Evolutionary conservation across 2,113 vertebrate species (phyloP).

Genomic region (Engystomops pustulosus): DNA sequence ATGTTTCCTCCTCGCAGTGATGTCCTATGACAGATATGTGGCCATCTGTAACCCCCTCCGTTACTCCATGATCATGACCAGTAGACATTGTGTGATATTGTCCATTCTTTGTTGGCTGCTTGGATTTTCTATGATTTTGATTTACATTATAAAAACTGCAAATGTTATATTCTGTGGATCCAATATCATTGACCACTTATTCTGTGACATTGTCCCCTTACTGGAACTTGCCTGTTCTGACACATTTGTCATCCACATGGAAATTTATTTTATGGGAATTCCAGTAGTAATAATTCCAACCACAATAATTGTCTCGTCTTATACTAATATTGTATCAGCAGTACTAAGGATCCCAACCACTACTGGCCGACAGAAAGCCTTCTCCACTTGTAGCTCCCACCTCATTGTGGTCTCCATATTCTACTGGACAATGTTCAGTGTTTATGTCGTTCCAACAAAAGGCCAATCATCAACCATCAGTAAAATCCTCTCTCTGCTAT

Average conservation of each 20-base stretch:
- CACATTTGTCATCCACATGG: not conserved
- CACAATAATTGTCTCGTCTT: not conserved
- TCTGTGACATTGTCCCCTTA: not conserved
- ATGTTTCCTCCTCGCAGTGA: not conserved
- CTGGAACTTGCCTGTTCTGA: not conserved
- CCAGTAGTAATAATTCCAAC: not conserved
- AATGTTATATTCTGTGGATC: not conserved
- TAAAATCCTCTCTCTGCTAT: not conserved
- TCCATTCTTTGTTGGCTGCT: not conserved
- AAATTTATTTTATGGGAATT: not conserved
- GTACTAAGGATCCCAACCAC: not conserved
- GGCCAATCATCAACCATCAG: not conserved
- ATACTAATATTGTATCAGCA: not conserved
- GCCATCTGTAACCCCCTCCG: not conserved
- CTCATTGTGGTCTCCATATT: constrained; percentile 3
- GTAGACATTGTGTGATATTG: not conserved
- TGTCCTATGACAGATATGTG: constrained; percentile 1
- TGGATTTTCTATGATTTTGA: not conserved
- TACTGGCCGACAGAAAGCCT: not conserved
- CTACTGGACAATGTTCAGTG: not conserved
- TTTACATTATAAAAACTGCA: not conserved
- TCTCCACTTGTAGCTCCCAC: constrained; percentile 10
- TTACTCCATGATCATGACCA: not conserved
- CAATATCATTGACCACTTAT: not conserved
- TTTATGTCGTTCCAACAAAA: not conserved